Percentiles rank a stretch among this genome's conserved stretches.
These are phyloP conservation scores for Gymnarchus niloticus DNA, from an alignment of 2,113 vertebrate species.

Conservation along the genomic window DNA sequence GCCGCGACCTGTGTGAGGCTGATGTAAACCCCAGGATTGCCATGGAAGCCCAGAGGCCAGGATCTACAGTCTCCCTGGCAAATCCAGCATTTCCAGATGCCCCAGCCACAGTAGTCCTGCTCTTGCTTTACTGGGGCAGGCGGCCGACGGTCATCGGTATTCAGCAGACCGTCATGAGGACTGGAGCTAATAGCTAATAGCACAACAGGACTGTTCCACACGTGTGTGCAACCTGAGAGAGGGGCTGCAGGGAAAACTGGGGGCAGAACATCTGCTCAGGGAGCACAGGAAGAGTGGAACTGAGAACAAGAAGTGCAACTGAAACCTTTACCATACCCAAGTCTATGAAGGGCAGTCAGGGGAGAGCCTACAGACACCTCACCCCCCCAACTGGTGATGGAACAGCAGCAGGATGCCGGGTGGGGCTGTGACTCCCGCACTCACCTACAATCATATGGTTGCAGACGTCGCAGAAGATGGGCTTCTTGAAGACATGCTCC, in stretches of 20 bases:
- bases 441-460: constrained; percentile 99
- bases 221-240: not conserved
- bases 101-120: too few species aligned
- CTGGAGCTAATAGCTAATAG: not conserved
- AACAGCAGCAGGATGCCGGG: too few species aligned
- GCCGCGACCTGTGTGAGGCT: too few species aligned
- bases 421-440: constrained; percentile 1
- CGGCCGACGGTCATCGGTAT: not conserved
- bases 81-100: not conserved
- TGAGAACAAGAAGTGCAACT: not conserved
- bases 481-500: constrained; percentile 97
- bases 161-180: not conserved
- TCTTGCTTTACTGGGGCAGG: not conserved
- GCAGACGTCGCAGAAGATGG: constrained; percentile 96
- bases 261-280: not conserved
- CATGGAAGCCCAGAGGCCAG: not conserved
- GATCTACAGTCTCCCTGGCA: not conserved
- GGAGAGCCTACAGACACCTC: not conserved
- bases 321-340: not conserved
- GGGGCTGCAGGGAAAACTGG: not conserved
- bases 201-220: not conserved
- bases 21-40: not conserved
- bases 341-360: not conserved
- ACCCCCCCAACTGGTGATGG: not conserved
- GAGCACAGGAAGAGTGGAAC: not conserved